A percentile compares a stretch with the other conserved stretches of the same genome.
Evolutionary conservation across 2,797 vertebrate species (phyloP).

Genomic region (Neoniphon sammara): DNA sequence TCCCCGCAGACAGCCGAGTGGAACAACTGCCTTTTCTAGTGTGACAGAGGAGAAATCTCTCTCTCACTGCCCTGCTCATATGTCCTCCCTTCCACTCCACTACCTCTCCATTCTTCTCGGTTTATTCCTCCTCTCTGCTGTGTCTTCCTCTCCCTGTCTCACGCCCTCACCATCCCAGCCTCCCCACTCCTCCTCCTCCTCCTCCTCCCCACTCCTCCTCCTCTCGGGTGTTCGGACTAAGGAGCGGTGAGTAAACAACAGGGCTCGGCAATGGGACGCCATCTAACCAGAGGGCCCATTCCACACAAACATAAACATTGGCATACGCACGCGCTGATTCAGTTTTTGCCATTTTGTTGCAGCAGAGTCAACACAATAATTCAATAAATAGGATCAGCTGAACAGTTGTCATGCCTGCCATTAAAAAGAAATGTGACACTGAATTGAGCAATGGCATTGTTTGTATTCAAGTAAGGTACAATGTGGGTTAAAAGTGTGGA

Average conservation of each 20-base stretch:
- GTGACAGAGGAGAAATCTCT: conserved; percentile 29
- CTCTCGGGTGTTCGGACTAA: conserved; percentile 23
- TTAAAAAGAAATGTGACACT: too few relatives aligned
- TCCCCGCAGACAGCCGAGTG: conserved; percentile 41
- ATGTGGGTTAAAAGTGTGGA: not conserved
- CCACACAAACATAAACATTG: conserved; percentile 35
- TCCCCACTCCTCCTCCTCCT: not conserved
- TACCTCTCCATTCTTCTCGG: conserved; percentile 4
- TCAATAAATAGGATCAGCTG: not conserved
- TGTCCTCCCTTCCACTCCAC: conserved; percentile 17
- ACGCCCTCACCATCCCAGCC: not conserved
- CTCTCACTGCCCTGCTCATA: not conserved
- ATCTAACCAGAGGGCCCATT: conserved; percentile 55
- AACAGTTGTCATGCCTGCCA: not conserved
- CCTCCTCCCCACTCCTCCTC: conserved; percentile 17
- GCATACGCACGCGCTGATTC: not conserved
- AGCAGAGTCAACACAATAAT: conserved; percentile 7
- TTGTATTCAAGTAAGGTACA: not conserved
- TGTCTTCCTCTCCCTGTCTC: not conserved
- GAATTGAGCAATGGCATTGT: too few relatives aligned
- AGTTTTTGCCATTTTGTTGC: conserved; percentile 16
- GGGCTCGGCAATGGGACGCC: conserved; percentile 17
- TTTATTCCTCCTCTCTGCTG: conserved; percentile 30
- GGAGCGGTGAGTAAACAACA: conserved; percentile 56
- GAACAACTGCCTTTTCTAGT: conserved; percentile 33